Evolutionary conservation across 2,797 vertebrate genomes (phyloP), one percentile per base, ranked within the genome.

Genomic region (Pteropus rufus): DNA sequence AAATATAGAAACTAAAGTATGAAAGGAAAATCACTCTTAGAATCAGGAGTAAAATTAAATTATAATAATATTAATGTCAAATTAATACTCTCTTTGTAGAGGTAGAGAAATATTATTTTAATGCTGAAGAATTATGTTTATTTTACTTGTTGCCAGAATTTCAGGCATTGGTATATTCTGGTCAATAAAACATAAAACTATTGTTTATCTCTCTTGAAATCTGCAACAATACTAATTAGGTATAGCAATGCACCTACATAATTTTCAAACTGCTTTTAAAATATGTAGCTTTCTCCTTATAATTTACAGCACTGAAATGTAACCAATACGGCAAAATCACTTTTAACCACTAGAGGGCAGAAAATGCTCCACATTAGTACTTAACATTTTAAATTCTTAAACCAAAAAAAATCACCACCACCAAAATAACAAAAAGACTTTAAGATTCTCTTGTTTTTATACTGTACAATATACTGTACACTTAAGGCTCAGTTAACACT

Each of bases 311-410:
- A 2, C 19, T 54, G 5, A 93, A 79, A 31, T 77, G 52, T 72
- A 92, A 85, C 18, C 18, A 9, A 93, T 56, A 46, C 11, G 97
- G 97, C 94, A 97, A 95, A 95, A 81, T 56, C 67, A 46, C 29
- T 23, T 81, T 46, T 95, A 91, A 88, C 98, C 98, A 98, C 98
- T 3, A 95, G 98, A 98, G 98, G 98, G 98, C 98, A 98, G 92
- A 97, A 95, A 93, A 73, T 56, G 49, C 12, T 1, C 65, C 41
- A 44, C 21, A 29, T 39, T 39, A 5, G 5, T 79, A 91, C 24
- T 54, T 77, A 75, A 91, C 24, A 75, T 84, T 93, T 94, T 83
- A 86, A 86, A 92, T 67, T 91, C 64, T 86, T 70, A 91, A 4
- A 58, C n/a, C n/a, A 85, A 95, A 97, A 93, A 14, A 93, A 46